Evolutionary conservation across 2,113 vertebrate species (phyloP).

Genomic region (human (Homo sapiens)): DNA sequence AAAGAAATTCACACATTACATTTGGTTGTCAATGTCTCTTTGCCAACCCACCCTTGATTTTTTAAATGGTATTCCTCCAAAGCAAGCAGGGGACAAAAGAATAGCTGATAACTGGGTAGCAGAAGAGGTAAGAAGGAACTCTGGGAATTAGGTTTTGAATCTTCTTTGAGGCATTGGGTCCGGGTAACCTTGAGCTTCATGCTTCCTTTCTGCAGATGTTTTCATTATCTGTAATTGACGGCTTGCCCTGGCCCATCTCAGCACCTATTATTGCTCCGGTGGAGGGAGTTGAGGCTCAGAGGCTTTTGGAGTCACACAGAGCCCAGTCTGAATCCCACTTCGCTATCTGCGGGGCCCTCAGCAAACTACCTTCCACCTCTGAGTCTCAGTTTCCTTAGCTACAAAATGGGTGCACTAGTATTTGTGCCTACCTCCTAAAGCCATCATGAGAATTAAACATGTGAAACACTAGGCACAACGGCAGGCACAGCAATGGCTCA

Average conservation of each 20-base stretch:
- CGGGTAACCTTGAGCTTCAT: background rate
- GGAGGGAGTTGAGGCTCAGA: background rate
- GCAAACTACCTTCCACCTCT: background rate
- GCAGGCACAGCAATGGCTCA: background rate
- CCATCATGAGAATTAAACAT: background rate
- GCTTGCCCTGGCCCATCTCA: background rate
- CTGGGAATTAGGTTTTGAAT: background rate
- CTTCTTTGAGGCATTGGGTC: background rate
- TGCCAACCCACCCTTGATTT: background rate
- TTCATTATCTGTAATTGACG: background rate
- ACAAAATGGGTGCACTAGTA: background rate
- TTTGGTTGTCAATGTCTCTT: background rate
- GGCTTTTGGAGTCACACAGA: background rate
- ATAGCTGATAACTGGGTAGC: background rate
- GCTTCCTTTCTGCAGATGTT: background rate
- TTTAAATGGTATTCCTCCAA: background rate
- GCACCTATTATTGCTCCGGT: too few species aligned
- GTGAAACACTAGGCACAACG: background rate
- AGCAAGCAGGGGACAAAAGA: background rate
- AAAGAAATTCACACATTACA: background rate
- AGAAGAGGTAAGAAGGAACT: background rate
- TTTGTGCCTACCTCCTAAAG: background rate
- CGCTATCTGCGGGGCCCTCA: background rate
- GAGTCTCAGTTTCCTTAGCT: conserved; percentile 2
- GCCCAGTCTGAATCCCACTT: background rate